These are phyloP conservation scores for Danio tinwini DNA, from an alignment of 2,797 vertebrate species.

Conservation along the genomic window DNA sequence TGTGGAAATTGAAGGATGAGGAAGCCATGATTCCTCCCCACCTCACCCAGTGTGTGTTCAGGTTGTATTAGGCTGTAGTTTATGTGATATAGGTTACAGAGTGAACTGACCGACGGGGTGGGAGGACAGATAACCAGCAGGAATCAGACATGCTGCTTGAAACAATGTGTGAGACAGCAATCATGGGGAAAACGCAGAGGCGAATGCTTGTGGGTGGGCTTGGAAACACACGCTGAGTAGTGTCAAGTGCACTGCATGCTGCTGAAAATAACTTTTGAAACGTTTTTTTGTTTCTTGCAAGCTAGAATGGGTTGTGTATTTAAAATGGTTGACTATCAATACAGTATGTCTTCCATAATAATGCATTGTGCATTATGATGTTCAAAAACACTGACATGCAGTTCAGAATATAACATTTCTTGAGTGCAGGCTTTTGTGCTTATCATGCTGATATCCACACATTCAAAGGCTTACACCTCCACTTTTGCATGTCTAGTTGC, in stretches of 20 bases:
- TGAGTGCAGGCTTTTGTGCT: background rate
- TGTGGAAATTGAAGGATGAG: background rate
- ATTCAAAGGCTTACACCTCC: slow-evolving; percentile 4
- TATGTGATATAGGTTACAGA: slow-evolving; percentile 77
- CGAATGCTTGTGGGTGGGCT: slow-evolving; percentile 23
- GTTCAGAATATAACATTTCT: background rate
- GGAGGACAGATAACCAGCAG: slow-evolving; percentile 40
- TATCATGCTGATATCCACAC: background rate
- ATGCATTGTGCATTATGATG: background rate
- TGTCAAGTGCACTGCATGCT: slow-evolving; percentile 43
- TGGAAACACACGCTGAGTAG: slow-evolving; percentile 40
- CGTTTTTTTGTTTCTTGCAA: background rate
- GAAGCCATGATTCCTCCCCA: background rate
- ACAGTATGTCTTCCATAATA: too few species aligned
- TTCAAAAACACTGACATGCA: background rate
- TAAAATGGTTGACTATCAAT: background rate
- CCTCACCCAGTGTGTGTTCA: slow-evolving; percentile 66
- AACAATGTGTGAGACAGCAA: slow-evolving; percentile 35
- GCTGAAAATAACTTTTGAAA: slow-evolving; percentile 38
- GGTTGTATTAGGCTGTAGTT: slow-evolving; percentile 75
- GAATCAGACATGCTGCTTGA: slow-evolving; percentile 47
- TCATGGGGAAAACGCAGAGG: slow-evolving; percentile 4
- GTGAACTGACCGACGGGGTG: slow-evolving; percentile 51
- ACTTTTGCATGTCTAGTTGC: background rate
- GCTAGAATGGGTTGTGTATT: background rate